Base-by-base conservation (phyloP, 64 coral and sea anemone species). In the Montipora capricornis region DNA sequence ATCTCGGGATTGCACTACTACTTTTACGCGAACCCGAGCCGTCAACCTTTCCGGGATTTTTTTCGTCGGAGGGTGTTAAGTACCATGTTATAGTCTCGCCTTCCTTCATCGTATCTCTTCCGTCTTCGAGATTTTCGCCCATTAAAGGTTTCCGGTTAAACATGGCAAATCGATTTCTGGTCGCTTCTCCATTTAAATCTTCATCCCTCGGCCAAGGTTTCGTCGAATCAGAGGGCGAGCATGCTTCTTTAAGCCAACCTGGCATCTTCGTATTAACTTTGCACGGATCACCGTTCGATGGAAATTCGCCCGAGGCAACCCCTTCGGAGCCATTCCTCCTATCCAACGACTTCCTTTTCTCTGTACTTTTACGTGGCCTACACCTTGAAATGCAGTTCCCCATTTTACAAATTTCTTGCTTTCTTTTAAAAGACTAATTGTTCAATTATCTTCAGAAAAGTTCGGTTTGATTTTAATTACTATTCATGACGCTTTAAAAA, bases 401-500 rank as follows among this genome's bases (percentile, higher is more conserved):
- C 64, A 86, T 86, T 82, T 66, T 12, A 16, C 3, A 6, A 64
- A 62, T 24, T 6, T 17, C 22, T 19, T 86, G 49, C 50, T 50
- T 12, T n/a, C 53, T 57, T 57, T 57, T 6, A 57, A 57, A 22
- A 22, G 45, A 70, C 2, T 59, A 64, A 47, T 70, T 45, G 45
- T 13, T 46, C 14, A 46, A 19, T 47, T 44, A 50, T 22, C 66
- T 70, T 49, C 19, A 9, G 66, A 71, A 86, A 48, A 49, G 3
- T 50, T 5, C 12, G 17, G 8, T 50, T 69, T 47, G 2, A 4
- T 50, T 19, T 86, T 17, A 86, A 86, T 48, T 86, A 49, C 71
- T 5, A 13, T 71, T 86, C 47, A 13, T 86, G 82, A 86, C 82
- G 82, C 19, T 10, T 51, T 10, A 47, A 50, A 73, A 5, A 86